Percentiles rank a stretch among this genome's conserved stretches.
These are phyloP conservation scores for Acanthopleura granulata DNA, from an alignment of 2,888 invertebrate species.

Conservation along the genomic window DNA sequence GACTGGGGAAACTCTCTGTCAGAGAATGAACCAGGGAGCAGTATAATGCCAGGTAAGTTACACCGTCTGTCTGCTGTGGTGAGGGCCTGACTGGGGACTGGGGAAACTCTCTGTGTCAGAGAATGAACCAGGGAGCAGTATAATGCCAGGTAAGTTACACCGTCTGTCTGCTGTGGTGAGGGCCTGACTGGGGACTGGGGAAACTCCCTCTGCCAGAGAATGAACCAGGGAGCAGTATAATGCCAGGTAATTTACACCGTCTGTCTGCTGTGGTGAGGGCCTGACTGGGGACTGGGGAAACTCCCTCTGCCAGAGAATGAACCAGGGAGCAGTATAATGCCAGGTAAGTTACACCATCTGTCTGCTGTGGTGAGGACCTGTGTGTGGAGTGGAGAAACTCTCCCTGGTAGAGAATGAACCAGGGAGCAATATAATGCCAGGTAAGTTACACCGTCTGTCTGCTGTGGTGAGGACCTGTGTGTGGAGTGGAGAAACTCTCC, in stretches of 20 bases:
- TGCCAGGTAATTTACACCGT: slow-evolving; percentile 83
- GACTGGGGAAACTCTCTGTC: slow-evolving; percentile 92
- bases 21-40: slow-evolving; percentile 98
- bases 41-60: slow-evolving; percentile 94
- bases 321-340: slow-evolving; percentile 99
- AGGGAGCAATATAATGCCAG: slow-evolving; percentile 99
- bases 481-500: slow-evolving; percentile 92
- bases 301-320: slow-evolving; percentile 96
- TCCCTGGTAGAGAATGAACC: slow-evolving; percentile 98
- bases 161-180: slow-evolving; percentile 89
- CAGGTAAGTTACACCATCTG: slow-evolving; percentile 78
- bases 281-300: slow-evolving; percentile 95
- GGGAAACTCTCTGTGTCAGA: slow-evolving; percentile 95
- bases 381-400: slow-evolving; percentile 95
- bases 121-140: slow-evolving; percentile 99
- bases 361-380: slow-evolving; percentile 93
- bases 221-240: slow-evolving; percentile 99
- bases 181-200: slow-evolving; percentile 95
- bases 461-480: slow-evolving; percentile 95
- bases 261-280: slow-evolving; percentile 92
- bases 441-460: slow-evolving; percentile 77
- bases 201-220: slow-evolving; percentile 96
- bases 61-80: slow-evolving; percentile 83
- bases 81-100: slow-evolving; percentile 95
- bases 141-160: slow-evolving; percentile 87